Conservation (phyloP, 2,797 vertebrate species). For the Spea hammondii region DNA sequence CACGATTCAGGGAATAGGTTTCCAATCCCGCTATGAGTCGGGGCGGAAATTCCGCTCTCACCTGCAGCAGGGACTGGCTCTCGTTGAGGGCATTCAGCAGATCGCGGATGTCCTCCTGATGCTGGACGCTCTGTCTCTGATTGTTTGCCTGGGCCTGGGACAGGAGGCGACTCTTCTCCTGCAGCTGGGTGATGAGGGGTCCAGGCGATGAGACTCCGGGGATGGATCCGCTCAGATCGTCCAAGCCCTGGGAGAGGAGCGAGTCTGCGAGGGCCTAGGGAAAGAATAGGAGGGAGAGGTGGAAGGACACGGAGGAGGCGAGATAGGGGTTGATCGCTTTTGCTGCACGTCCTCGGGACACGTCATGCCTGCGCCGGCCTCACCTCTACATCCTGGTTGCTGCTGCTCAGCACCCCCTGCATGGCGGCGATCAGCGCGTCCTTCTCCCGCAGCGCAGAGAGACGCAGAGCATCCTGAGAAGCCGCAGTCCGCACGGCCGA, state of each 20-base stretch:
- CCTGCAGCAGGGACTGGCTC: constrained; percentile 46
- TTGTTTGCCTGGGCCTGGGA: constrained; percentile 22
- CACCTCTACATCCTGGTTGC: constrained; percentile 55
- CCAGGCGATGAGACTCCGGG: constrained; percentile 31
- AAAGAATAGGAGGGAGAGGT: neutral
- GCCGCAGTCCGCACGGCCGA: constrained; percentile 27
- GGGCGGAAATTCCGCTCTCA: neutral
- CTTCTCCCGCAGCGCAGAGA: constrained; percentile 39
- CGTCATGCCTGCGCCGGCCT: neutral
- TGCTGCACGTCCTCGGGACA: too few relatives aligned
- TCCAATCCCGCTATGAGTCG: too few relatives aligned
- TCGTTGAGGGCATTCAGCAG: constrained; percentile 19
- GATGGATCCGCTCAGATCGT: constrained; percentile 5
- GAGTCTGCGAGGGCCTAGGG: constrained; percentile 36
- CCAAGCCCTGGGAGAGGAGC: constrained; percentile 32
- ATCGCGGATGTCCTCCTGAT: constrained; percentile 37
- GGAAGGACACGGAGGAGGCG: neutral
- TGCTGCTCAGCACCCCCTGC: constrained; percentile 46
- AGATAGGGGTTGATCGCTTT: neutral
- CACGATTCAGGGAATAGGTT: too few relatives aligned
- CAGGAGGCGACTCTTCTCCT: constrained; percentile 46
- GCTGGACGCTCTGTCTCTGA: constrained; percentile 1
- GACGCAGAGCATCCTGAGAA: constrained; percentile 34
- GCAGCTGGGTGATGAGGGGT: constrained; percentile 46
- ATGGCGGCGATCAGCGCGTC: constrained; percentile 44